phyloP scores from a whole-genome alignment of 2,113 vertebrate genomes.

The Narcine bancroftii region DNA sequence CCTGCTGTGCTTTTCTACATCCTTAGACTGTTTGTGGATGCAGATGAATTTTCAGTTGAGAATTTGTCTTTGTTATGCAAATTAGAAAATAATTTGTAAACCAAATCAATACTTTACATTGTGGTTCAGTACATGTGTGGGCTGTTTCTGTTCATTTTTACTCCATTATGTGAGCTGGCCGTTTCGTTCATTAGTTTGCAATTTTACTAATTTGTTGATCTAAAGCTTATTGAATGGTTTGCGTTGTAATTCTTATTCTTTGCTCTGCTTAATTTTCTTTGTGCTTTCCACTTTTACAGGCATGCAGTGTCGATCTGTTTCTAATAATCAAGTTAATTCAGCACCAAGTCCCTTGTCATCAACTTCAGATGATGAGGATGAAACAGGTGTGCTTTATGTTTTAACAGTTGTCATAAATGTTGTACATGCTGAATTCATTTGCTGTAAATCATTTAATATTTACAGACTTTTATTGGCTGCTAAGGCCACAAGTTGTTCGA shows the following conservation, averaged over 20 bases:
- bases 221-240: slow-evolving; percentile 13
- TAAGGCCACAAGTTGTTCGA: not conserved
- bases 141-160: not conserved
- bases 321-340: slow-evolving; percentile 88
- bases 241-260: slow-evolving; percentile 31
- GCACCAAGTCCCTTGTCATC: slow-evolving; percentile 87
- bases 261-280: slow-evolving; percentile 50
- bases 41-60: not conserved
- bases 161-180: not conserved
- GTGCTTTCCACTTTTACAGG: slow-evolving; percentile 82
- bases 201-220: not conserved
- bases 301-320: slow-evolving; percentile 85
- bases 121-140: not conserved
- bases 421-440: slow-evolving; percentile 22
- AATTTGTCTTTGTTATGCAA: not conserved
- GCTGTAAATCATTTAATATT: slow-evolving; percentile 23
- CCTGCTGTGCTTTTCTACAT: not conserved
- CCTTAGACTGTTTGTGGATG: not conserved
- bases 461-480: not conserved
- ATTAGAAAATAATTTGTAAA: not conserved
- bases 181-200: not conserved
- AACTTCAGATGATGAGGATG: slow-evolving; percentile 93
- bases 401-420: slow-evolving; percentile 57
- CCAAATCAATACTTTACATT: not conserved
- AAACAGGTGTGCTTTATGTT: slow-evolving; percentile 98